A percentile compares a stretch with the other conserved stretches of the same genome.
These are phyloP conservation scores for Adineta ricciae DNA, from an alignment of 2,888 invertebrate species.

Conservation along the genomic window DNA sequence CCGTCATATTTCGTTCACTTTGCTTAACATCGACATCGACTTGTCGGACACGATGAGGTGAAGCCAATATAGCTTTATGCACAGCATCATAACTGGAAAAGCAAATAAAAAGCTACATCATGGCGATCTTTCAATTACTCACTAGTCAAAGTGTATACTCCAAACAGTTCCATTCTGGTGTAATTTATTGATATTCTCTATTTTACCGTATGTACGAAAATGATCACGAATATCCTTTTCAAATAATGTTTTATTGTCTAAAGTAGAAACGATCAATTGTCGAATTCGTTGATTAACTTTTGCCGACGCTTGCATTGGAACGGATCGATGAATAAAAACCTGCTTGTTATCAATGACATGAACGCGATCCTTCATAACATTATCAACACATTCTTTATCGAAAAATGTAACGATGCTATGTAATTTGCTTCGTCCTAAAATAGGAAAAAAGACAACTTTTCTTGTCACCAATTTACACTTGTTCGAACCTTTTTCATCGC, in stretches of 20 bases:
- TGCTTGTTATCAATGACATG: not conserved
- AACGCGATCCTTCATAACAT: not conserved
- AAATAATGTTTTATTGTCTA: not conserved
- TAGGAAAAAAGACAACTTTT: not conserved
- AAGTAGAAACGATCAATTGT: not conserved
- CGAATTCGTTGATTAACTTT: not conserved
- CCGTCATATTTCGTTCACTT: not conserved
- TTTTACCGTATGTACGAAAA: not conserved
- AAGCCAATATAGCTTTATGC: not conserved
- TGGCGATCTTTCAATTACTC: not conserved
- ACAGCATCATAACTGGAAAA: not conserved
- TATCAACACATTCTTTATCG: not conserved
- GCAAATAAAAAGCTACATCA: not conserved
- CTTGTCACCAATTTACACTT: not conserved
- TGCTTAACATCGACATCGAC: not conserved
- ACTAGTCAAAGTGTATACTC: not conserved
- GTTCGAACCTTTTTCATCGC: not conserved
- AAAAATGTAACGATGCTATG: not conserved
- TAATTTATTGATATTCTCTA: not conserved
- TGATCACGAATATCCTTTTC: not conserved
- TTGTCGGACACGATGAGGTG: not conserved
- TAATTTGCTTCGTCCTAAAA: not conserved
- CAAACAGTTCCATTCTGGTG: not conserved
- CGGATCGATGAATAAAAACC: not conserved
- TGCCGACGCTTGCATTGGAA: not conserved